phyloP scores from a whole-genome alignment of 2,113 vertebrate genomes.

The Mus pahari region DNA sequence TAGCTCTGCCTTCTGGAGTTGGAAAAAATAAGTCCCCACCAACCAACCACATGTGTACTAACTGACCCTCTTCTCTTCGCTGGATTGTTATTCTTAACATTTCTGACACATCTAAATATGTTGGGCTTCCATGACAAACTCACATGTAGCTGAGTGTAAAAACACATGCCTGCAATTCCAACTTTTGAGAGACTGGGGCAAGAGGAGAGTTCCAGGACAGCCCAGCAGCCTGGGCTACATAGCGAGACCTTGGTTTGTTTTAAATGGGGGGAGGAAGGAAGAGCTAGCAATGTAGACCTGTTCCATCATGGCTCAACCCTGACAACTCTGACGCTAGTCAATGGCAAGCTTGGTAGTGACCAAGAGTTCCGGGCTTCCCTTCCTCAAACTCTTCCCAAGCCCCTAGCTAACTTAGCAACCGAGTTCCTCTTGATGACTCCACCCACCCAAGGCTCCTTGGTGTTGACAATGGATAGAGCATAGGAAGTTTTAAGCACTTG shows the following conservation, averaged over 20 bases:
- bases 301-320: not conserved
- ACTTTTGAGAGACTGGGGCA: not conserved
- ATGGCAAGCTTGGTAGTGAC: not conserved
- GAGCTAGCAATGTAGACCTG: not conserved
- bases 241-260: not conserved
- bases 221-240: not conserved
- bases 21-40: not conserved
- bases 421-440: not conserved
- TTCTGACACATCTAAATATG: not conserved
- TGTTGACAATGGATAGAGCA: not conserved
- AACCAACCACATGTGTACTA: not conserved
- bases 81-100: not conserved
- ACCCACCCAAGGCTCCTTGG: not conserved
- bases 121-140: not conserved
- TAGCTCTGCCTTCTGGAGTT: not conserved
- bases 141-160: not conserved
- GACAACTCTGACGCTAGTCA: not conserved
- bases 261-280: not conserved
- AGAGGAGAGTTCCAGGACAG: not conserved
- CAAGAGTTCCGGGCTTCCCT: not conserved
- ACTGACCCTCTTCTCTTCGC: not conserved
- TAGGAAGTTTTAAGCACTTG: not conserved
- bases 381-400: not conserved
- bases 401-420: not conserved
- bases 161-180: not conserved